These are phyloP conservation scores for Brachypterus glaber DNA, from an alignment of 2,888 invertebrate genomes.

Conservation along the genomic window DNA sequence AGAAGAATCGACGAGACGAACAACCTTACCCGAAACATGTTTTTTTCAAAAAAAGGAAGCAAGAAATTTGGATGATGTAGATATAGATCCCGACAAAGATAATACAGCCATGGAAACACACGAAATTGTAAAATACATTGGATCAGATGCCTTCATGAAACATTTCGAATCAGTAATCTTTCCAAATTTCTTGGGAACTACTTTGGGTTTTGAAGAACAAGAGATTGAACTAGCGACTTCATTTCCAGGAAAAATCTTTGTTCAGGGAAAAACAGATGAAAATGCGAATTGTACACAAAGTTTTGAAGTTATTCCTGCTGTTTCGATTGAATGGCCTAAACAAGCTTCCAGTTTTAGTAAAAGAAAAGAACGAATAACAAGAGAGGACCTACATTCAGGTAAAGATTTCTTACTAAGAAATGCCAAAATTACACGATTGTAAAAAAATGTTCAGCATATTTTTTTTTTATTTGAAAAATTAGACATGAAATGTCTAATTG, in stretches of 20 bases:
- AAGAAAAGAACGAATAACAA: slow-evolving; percentile 48
- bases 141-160: slow-evolving; percentile 57
- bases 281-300: no score
- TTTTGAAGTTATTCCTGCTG: slow-evolving; percentile 65
- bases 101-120: slow-evolving; percentile 27
- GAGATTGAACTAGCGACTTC: slow-evolving; percentile 48
- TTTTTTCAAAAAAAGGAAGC: slow-evolving; percentile 42
- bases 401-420: no score
- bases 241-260: slow-evolving; percentile 62
- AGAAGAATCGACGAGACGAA: slow-evolving; percentile 28
- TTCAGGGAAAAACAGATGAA: slow-evolving; percentile 34
- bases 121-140: slow-evolving; percentile 44
- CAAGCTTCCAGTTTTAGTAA: slow-evolving; percentile 59
- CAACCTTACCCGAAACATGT: slow-evolving; percentile 46
- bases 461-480: no score
- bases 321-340: slow-evolving; percentile 62
- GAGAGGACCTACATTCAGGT: slow-evolving; percentile 26
- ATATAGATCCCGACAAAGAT: slow-evolving; percentile 18
- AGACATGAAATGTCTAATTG: no score
- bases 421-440: no score
- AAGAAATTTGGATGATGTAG: slow-evolving; percentile 30
- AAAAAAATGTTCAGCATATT: no score
- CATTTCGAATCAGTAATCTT: slow-evolving; percentile 56
- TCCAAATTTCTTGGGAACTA: slow-evolving; percentile 48
- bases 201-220: slow-evolving; percentile 48